Base-by-base conservation (phyloP, 2,888 invertebrate species). In the Hydrotaea cyrtoneurina region DNA sequence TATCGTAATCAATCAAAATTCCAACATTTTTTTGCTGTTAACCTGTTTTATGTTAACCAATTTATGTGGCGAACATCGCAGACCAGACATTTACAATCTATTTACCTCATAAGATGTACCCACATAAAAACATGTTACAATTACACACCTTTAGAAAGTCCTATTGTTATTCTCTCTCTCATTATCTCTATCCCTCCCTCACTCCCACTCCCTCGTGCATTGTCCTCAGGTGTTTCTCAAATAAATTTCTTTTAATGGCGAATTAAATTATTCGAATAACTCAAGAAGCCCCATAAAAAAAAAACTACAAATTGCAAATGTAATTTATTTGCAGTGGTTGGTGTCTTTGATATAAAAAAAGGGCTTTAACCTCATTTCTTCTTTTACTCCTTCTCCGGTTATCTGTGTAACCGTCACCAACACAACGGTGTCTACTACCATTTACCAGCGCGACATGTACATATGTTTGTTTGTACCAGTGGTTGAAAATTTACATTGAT, bases 361-460 rank as follows among this genome's bases (percentile, higher is more conserved):
- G 85, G 85, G 82, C 82, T 82, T 85, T 85, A 77, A 85, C 85
- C 82, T 82, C 23, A 57, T 77, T 81, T 23, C 57, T 43, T 50
- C 43, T n/a, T 10, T 39, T 66, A 11, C 66, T 39, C 66, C 39
- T 43, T 21, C 31, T 64, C n/a, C 36, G 17, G 17, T 15, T 2
- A 64, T 64, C 11, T 26, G 62, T n/a, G n/a, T 62, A 31, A 19
- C 64, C 36, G 36, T 17, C 15, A 11, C 19, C 39, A 43, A 17
- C 57, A 21, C 11, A 36, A 39, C 69, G 69, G 21, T 46, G 36
- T 66, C 15, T 17, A 50, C 15, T 17, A 50, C 50, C 74, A 73
- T 74, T 74, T 71, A 78, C 23, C 15, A 66, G 64, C 46, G 7
- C 31, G 50, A 26, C n/a, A n/a, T n/a, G n/a, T n/a, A n/a, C n/a